Conservation (phyloP, 2,113 vertebrate genomes). For the Toxotes jaculatrix region DNA sequence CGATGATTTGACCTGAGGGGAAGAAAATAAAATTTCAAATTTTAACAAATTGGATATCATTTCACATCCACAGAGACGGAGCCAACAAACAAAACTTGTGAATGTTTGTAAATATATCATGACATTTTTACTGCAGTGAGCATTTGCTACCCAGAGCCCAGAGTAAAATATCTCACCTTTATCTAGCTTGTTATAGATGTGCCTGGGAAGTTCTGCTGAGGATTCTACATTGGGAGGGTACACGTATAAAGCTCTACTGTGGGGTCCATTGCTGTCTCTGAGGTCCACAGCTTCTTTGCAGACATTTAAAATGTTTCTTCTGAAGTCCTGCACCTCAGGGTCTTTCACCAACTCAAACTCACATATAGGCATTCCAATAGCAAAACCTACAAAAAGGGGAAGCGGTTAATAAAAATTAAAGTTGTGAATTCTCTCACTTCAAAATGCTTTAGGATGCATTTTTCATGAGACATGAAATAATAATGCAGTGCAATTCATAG, state of each 20-base stretch:
- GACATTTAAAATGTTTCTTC: constrained; percentile 97
- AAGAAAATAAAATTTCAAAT: constrained; percentile 32
- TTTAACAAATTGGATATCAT: not conserved
- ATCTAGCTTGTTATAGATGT: constrained; percentile 97
- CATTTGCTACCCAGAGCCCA: not conserved
- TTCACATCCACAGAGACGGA: not conserved
- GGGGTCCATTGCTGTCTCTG: constrained; percentile 91
- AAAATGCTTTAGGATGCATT: not conserved
- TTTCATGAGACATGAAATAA: not conserved
- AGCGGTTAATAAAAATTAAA: not conserved
- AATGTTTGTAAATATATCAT: not conserved
- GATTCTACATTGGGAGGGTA: constrained; percentile 99
- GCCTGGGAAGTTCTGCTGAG: constrained; percentile 93
- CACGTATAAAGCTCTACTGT: constrained; percentile 95
- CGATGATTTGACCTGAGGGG: constrained; percentile 95
- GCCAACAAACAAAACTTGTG: not conserved
- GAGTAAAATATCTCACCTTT: constrained; percentile 87
- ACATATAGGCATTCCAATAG: constrained; percentile 98
- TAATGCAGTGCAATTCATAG: not conserved
- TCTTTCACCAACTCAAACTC: constrained; percentile 99
- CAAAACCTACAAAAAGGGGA: constrained; percentile 89
- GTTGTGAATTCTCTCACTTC: not conserved
- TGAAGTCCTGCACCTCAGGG: constrained; percentile 97
- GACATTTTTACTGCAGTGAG: not conserved
- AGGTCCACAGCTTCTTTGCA: constrained; percentile 98